These are phyloP conservation scores for Parnassius apollo DNA, from an alignment of 2,888 invertebrate genomes.

Conservation along the genomic window DNA sequence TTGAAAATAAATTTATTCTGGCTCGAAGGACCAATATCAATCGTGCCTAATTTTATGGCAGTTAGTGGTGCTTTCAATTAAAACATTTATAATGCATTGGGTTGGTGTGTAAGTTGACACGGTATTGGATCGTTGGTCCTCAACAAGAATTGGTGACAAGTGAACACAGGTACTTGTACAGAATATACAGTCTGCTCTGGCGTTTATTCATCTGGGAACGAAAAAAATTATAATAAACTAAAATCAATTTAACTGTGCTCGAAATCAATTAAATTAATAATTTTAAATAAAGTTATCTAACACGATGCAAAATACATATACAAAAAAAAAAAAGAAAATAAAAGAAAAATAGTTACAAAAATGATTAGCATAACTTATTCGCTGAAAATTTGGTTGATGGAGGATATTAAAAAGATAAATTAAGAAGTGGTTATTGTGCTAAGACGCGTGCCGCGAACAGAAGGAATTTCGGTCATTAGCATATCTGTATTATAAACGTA, in stretches of 20 bases:
- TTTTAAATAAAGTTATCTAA: conserved; percentile 11
- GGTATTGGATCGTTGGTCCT: conserved; percentile 16
- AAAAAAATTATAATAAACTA: conserved; percentile 40
- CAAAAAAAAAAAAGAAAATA: not conserved
- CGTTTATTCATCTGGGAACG: conserved; percentile 59
- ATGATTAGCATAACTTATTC: not conserved
- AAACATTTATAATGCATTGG: not conserved
- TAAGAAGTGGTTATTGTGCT: too few species aligned
- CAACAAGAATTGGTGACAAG: conserved; percentile 42
- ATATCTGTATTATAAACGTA: too few species aligned
- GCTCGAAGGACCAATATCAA: conserved; percentile 17
- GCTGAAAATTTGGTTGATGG: not conserved
- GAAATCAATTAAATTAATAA: conserved; percentile 26
- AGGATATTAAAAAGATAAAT: too few species aligned
- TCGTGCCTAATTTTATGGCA: not conserved
- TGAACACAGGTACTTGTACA: conserved; percentile 51
- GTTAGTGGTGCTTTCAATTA: conserved; percentile 1
- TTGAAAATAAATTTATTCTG: conserved; percentile 6
- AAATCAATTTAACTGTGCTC: conserved; percentile 31
- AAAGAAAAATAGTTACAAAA: not conserved
- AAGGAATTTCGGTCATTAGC: too few species aligned
- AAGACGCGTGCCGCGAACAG: too few species aligned
- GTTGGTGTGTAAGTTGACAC: not conserved
- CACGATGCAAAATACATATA: not conserved
- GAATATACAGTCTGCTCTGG: conserved; percentile 41